Conservation (phyloP, 2,113 vertebrate genomes). For the Brienomyrus longianalis region DNA sequence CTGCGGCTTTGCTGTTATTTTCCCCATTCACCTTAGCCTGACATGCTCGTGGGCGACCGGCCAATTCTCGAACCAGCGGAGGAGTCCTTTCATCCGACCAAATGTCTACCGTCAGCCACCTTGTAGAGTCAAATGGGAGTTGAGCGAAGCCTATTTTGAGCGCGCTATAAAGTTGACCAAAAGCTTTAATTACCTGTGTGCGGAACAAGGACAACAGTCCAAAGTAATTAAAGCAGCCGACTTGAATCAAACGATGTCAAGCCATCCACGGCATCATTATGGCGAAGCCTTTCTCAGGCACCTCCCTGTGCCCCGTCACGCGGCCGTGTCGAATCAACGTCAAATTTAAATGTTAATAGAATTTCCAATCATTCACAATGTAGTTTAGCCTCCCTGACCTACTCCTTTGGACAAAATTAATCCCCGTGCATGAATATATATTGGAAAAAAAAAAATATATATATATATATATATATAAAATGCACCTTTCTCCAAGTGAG, state of each 20-base stretch:
- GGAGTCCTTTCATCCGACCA: slow-evolving; percentile 56
- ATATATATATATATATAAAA: slow-evolving; percentile 20
- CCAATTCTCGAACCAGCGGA: slow-evolving; percentile 46
- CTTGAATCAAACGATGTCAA: slow-evolving; percentile 29
- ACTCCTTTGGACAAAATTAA: slow-evolving; percentile 47
- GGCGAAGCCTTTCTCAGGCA: slow-evolving; percentile 26
- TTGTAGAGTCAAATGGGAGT: not conserved
- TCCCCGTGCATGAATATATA: slow-evolving; percentile 48
- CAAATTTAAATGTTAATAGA: slow-evolving; percentile 69
- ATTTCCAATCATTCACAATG: slow-evolving; percentile 62
- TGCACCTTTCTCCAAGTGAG: slow-evolving; percentile 27
- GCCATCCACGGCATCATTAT: slow-evolving; percentile 35
- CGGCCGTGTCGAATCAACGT: slow-evolving; percentile 63
- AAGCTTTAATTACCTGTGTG: slow-evolving; percentile 7
- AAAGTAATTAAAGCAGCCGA: slow-evolving; percentile 16
- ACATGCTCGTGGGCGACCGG: slow-evolving; percentile 46
- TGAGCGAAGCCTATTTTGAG: not conserved
- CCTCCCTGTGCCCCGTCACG: slow-evolving; percentile 34
- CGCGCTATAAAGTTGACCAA: not conserved
- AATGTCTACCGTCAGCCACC: slow-evolving; percentile 69
- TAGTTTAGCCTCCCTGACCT: slow-evolving; percentile 58
- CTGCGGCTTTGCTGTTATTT: not conserved
- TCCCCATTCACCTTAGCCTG: slow-evolving; percentile 45
- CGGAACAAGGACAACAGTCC: slow-evolving; percentile 4
- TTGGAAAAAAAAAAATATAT: slow-evolving; percentile 10